Evolutionary conservation across 2,888 invertebrate genomes (phyloP), one percentile per base, ranked within the genome.

Genomic region (Psococerastis gibbosa): DNA sequence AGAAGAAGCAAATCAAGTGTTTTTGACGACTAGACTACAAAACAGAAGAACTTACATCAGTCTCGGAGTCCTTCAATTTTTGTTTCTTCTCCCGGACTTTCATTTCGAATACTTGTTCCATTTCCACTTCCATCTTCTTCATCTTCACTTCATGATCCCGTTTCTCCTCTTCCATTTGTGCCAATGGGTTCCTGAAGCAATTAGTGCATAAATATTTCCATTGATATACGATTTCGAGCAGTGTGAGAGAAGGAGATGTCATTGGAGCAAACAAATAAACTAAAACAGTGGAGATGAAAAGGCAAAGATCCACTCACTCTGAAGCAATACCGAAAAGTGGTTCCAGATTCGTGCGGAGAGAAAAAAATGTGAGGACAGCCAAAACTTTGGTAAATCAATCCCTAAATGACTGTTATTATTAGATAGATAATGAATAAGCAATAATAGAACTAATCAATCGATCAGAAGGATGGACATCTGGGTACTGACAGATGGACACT

Each of bases 81-180:
- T 89, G 87, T 59, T 84, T 85, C 68, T 95, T 94, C 64, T 95
- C 95, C 56, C 81, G 76, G 42, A 88, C 95, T 67, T 97, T 97
- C 80, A 89, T 87, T 62, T 95, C 92, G 64, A 97, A 97, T 50
- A 97, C 95, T 67, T 91, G 91, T 60, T 97, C 95, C 91, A 97
- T 92, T 64, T 95, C 95, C 33, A 80, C 79, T 63, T 97, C 95
- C 89, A 92, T 92, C 62, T 94, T 94, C 67, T 94, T 94, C 85
- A 95, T 89, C 64, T 92, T 91, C 50, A 77, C 71, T 60, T 94
- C 91, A 55, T 97, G 95, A 56, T 94, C 92, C 48, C 85, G 75
- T 61, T 91, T 92, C 61, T 97, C 97, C 60, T 95, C 94, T 61
- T 97, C 97, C 82, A 98, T 87, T 64, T 94, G 94, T 45, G 94